Base-by-base conservation (phyloP, 2,888 invertebrate genomes). In the Mylabris sibirica region DNA sequence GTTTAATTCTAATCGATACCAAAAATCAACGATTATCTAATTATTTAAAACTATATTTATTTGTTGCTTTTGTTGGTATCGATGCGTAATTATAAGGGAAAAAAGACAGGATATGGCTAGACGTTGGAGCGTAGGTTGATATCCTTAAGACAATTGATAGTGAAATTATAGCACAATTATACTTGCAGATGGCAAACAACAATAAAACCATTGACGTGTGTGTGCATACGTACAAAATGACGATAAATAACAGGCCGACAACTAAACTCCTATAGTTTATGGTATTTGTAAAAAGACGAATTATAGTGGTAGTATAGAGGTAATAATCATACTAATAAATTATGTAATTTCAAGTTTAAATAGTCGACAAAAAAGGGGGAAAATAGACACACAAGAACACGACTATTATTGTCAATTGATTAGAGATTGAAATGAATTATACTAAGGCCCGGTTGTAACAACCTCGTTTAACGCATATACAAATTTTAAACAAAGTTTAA, bases 111-210 rank as follows among this genome's bases (percentile, higher is more conserved):
- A 49, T 49, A 49, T 20, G 49, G 49, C 20, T 49, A 49, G 49
- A 49, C 49, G 20, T 49, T 44, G 0, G 9, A 20, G 17, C 49
- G 49, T 49, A 49, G 49, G 49, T 49, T 49, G 49, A 49, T 49
- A 49, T 49, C 20, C 49, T 49, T 20, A 49, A 49, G 49, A 20
- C 20, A 20, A 20, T 49, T 49, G 49, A 20, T 49, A 20, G 49
- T 49, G 49, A 49, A 49, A 49, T 49, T 49, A 49, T 49, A 11
- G 49, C 49, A 49, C 49, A 49, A 49, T 49, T 49, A 49, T 49
- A 49, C 49, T 17, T 49, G 49, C 49, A 49, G 49, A 49, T 49
- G 11, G 49, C 49, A 38, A 44, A 8, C 49, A 49, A 49, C 49
- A 49, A 49, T 20, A 49, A 49, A 11, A 20, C 20, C 6, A 49